phyloP scores from a whole-genome alignment of 2,113 vertebrate genomes.

The Spermophilus dauricus region DNA sequence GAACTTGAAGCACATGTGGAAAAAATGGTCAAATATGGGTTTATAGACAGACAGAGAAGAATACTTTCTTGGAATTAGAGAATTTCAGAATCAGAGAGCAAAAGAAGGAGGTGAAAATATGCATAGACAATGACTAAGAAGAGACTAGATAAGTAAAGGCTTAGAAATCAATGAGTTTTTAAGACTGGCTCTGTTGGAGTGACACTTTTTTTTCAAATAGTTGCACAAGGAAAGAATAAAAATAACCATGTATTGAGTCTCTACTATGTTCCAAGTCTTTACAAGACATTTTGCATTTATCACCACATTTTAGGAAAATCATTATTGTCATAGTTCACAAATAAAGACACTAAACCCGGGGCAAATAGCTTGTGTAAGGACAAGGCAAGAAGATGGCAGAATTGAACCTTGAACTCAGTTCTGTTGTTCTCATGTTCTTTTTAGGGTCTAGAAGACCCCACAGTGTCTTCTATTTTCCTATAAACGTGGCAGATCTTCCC shows the following conservation, averaged over 20 bases:
- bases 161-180: not conserved
- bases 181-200: not conserved
- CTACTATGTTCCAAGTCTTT: not conserved
- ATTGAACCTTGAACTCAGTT: not conserved
- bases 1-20: not conserved
- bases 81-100: too few relatives aligned
- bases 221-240: not conserved
- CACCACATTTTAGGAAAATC: not conserved
- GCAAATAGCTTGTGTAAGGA: not conserved
- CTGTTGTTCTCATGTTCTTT: not conserved
- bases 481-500: not conserved
- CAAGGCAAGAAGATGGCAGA: not conserved
- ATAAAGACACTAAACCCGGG: conserved; percentile 1
- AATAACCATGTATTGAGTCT: not conserved
- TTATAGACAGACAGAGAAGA: too few relatives aligned
- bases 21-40: not conserved
- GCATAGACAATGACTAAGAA: too few relatives aligned
- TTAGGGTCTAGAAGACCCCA: too few relatives aligned
- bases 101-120: too few relatives aligned
- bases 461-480: not conserved
- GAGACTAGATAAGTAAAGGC: too few relatives aligned
- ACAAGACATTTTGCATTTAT: not conserved
- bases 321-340: not conserved
- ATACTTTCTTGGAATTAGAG: too few relatives aligned
- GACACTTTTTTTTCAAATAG: not conserved